Conservation (phyloP, 2,797 vertebrate genomes). For the Heteromormyrus szaboi region DNA sequence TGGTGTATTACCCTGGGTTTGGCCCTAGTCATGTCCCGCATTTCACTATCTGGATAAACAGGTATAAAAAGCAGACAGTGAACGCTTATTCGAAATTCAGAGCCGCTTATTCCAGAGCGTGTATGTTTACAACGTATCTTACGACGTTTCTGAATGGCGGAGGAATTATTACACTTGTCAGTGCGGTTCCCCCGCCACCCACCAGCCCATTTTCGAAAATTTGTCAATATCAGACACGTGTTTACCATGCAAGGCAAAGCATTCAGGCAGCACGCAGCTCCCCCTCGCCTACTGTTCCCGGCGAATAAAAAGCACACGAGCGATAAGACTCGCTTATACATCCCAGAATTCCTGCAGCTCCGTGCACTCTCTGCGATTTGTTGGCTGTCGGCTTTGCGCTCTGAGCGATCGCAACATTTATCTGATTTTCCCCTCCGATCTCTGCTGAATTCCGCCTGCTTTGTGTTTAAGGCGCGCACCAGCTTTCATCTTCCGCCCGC, state of each 20-base stretch:
- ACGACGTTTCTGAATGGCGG: neutral
- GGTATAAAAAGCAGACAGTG: neutral
- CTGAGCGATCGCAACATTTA: constrained; percentile 46
- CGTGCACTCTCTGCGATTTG: constrained; percentile 24
- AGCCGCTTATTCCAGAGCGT: neutral
- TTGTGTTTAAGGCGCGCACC: constrained; percentile 41
- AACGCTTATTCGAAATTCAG: neutral
- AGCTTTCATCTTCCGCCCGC: constrained; percentile 66
- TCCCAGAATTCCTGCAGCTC: constrained; percentile 5
- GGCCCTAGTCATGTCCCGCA: neutral
- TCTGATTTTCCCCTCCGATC: constrained; percentile 48
- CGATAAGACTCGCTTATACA: neutral
- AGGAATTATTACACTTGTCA: neutral
- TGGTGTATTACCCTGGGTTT: neutral
- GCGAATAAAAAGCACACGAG: neutral
- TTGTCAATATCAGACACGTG: constrained; percentile 9
- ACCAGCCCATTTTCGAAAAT: neutral
- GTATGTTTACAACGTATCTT: neutral
- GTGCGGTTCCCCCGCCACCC: neutral
- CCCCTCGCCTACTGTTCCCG: neutral
- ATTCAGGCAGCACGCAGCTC: neutral
- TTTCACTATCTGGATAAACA: neutral
- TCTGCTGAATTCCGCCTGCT: constrained; percentile 33
- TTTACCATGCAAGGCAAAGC: neutral
- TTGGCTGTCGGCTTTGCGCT: constrained; percentile 32